A percentile compares a stretch with the other conserved stretches of the same genome.
Evolutionary conservation across 1,140 invertebrate genomes (phyloP).

Genomic region (Brachystomella parvula): DNA sequence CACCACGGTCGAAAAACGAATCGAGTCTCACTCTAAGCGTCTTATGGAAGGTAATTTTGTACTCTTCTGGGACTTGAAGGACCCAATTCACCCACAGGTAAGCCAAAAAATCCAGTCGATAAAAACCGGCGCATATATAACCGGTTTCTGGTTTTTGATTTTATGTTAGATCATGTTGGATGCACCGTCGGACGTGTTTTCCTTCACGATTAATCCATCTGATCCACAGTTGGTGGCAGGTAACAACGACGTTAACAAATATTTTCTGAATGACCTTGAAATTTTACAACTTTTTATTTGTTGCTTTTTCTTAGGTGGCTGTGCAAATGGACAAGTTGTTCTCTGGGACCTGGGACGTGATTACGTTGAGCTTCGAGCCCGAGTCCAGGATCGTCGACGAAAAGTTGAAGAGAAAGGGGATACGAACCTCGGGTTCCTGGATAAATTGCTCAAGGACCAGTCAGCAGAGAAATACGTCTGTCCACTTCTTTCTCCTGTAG

Average conservation of each 20-base stretch:
- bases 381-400: constrained; percentile 20
- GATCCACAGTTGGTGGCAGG: constrained; percentile 43
- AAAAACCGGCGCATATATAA: too few relatives aligned
- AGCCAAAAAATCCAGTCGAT: too few relatives aligned
- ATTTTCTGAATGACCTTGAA: background rate
- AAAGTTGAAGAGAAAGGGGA: background rate
- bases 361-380: constrained; percentile 19
- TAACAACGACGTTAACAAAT: background rate
- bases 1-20: constrained; percentile 45
- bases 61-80: constrained; percentile 48
- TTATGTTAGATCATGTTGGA: constrained; percentile 45
- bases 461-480: constrained; percentile 22
- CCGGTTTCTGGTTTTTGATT: background rate
- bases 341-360: constrained; percentile 46
- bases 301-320: constrained; percentile 43
- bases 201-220: constrained; percentile 45
- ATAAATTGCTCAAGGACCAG: constrained; percentile 31
- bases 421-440: constrained; percentile 14
- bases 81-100: constrained; percentile 47
- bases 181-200: constrained; percentile 46
- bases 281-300: background rate
- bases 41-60: constrained; percentile 46
- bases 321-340: constrained; percentile 48
- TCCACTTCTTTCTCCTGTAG: constrained; percentile 21
- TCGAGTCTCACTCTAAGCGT: constrained; percentile 44